Base-by-base conservation (phyloP, 2,113 vertebrate species). In the Pelmatolapia mariae region DNA sequence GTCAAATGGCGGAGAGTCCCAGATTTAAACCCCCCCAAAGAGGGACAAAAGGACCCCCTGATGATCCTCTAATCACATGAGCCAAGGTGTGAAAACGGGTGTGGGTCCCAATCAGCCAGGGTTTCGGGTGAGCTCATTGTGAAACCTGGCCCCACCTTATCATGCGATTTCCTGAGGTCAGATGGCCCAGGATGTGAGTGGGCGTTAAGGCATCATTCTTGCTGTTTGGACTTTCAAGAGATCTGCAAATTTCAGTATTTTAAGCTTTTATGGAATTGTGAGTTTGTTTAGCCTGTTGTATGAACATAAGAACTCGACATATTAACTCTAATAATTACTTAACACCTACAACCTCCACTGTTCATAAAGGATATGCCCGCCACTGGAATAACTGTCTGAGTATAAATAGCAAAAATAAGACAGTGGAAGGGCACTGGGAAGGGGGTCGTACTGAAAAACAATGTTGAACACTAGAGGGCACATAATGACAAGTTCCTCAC, bases 271-370 rank as follows among this genome's bases (percentile, higher is more conserved):
- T 50, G 47, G 1, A n/a, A 52, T 52, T n/a, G 50, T 53, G 19
- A 53, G 1, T 53, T 53, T 53, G 50, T 53, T n/a, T 7, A 50
- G 47, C 16, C 1, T 29, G 13, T 16, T 57, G 54, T 57, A 0
- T 26, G 54, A 3, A 57, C 54, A 26, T 8, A 56, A 56, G 0
- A 56, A 56, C 54, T 8, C 6, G 0, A 56, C 22, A 26, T 57
- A 56, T 56, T 56, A 56, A 26, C 1, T 56, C 54, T 26, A 26
- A 26, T 0, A 56, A 56, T 0, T 56, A 26, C 11, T 56, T 56
- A 56, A 26, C 1, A 56, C 54, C 54, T 56, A 0, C 4, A 8
- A 26, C 11, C 22, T 56, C 22, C 22, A 56, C 54, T 57, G 12
- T 56, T 56, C 22, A 56, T 56, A 56, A 56, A 56, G 4, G 22